These are phyloP conservation scores for Autographa gamma DNA, from an alignment of 2,888 invertebrate genomes.

Conservation along the genomic window DNA sequence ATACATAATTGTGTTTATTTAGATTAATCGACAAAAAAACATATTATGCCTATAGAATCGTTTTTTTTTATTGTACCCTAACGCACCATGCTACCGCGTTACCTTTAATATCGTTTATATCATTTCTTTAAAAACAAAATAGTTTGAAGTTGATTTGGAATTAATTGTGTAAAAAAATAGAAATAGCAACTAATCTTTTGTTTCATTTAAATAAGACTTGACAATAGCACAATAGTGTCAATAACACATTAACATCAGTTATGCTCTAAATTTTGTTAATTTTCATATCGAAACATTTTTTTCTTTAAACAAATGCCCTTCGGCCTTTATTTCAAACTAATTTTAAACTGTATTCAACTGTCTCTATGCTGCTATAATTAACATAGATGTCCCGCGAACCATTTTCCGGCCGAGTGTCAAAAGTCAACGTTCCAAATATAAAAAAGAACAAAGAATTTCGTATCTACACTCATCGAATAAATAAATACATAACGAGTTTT, in stretches of 20 bases:
- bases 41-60: not conserved
- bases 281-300: not conserved
- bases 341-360: slow-evolving; percentile 11
- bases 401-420: slow-evolving; percentile 64
- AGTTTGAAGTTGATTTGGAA: too few species aligned
- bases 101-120: too few species aligned
- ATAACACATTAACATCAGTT: not conserved
- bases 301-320: not conserved
- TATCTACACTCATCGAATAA: slow-evolving; percentile 70
- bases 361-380: slow-evolving; percentile 17
- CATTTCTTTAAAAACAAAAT: too few species aligned
- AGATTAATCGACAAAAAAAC: not conserved
- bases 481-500: slow-evolving; percentile 70
- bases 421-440: slow-evolving; percentile 76
- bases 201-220: too few species aligned
- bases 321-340: not conserved
- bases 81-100: too few species aligned
- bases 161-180: too few species aligned
- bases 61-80: too few species aligned
- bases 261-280: not conserved
- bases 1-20: not conserved
- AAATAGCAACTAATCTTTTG: too few species aligned
- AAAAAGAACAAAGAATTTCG: slow-evolving; percentile 76
- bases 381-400: slow-evolving; percentile 19
- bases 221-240: too few species aligned